These are phyloP conservation scores for Drosophila prostipennis DNA, from an alignment of 2,888 invertebrate genomes.

Conservation along the genomic window DNA sequence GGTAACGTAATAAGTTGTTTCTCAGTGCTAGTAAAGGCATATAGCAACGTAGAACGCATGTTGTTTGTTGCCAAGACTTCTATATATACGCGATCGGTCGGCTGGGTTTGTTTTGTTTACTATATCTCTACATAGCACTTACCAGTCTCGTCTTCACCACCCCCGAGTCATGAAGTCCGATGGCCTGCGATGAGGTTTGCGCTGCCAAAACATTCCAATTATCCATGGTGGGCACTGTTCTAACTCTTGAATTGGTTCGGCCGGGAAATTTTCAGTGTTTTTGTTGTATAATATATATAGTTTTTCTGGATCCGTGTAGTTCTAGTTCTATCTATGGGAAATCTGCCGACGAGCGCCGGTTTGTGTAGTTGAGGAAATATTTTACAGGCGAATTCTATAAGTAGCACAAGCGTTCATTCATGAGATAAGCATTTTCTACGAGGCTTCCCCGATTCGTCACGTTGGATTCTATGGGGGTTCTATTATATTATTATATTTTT, in stretches of 20 bases:
- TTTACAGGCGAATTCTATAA: conserved; percentile 54
- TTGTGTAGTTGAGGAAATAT: conserved; percentile 37
- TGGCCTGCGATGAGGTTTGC: conserved; percentile 87
- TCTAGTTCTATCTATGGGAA: conserved; percentile 15
- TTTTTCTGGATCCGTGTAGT: conserved; percentile 26
- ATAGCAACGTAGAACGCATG: conserved; percentile 11
- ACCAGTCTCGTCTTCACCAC: conserved; percentile 81
- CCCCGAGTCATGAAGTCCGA: conserved; percentile 87
- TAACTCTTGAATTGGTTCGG: conserved; percentile 21
- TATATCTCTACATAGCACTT: conserved; percentile 56
- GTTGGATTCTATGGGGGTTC: background rate
- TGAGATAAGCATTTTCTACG: conserved; percentile 14
- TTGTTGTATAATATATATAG: conserved; percentile 21
- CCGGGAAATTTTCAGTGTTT: conserved; percentile 28
- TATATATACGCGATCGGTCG: conserved; percentile 45
- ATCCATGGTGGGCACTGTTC: conserved; percentile 85
- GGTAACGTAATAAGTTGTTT: background rate
- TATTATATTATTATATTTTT: too few species aligned
- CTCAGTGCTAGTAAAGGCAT: conserved; percentile 5
- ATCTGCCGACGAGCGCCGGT: conserved; percentile 27
- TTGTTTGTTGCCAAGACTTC: conserved; percentile 25
- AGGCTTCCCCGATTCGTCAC: conserved; percentile 8
- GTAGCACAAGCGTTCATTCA: conserved; percentile 55
- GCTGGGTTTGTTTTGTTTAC: conserved; percentile 63
- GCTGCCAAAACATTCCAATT: conserved; percentile 90